Conservation (phyloP, 2,113 vertebrate genomes). For the Pelecanus crispus region DNA sequence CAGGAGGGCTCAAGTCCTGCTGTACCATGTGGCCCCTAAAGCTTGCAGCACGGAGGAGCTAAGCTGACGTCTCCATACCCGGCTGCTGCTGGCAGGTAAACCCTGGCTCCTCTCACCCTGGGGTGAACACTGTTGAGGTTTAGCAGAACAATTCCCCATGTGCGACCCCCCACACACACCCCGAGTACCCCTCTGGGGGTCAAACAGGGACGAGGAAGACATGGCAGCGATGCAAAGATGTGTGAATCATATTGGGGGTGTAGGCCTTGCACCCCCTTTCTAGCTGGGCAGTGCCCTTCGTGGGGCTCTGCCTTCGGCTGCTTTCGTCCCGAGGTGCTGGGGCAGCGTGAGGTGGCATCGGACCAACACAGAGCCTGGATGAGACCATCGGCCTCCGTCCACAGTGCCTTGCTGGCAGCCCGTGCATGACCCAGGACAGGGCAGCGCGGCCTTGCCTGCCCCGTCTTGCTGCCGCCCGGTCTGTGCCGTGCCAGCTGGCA, state of each 20-base stretch:
- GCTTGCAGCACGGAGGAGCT: background rate
- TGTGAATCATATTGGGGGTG: background rate
- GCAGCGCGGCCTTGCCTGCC: background rate
- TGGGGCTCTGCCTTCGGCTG: background rate
- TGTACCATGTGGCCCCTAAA: background rate
- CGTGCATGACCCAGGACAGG: accelerated
- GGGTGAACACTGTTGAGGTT: background rate
- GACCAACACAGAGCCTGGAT: background rate
- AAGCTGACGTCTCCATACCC: background rate
- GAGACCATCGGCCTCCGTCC: background rate
- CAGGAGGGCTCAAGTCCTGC: background rate
- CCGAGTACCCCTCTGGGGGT: background rate
- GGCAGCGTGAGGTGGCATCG: accelerated
- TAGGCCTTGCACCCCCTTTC: background rate
- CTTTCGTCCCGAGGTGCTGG: accelerated
- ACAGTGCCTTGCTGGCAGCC: background rate
- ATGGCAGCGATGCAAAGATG: background rate
- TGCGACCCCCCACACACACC: no score
- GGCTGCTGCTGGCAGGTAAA: background rate
- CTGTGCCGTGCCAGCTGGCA: background rate
- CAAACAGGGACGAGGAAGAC: background rate
- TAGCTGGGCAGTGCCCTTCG: background rate
- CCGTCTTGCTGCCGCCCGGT: background rate
- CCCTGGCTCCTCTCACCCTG: accelerated
- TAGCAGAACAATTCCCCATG: background rate